Evolutionary conservation across 1,140 invertebrate species (phyloP).

Genomic region (Oncopeltus fasciatus): DNA sequence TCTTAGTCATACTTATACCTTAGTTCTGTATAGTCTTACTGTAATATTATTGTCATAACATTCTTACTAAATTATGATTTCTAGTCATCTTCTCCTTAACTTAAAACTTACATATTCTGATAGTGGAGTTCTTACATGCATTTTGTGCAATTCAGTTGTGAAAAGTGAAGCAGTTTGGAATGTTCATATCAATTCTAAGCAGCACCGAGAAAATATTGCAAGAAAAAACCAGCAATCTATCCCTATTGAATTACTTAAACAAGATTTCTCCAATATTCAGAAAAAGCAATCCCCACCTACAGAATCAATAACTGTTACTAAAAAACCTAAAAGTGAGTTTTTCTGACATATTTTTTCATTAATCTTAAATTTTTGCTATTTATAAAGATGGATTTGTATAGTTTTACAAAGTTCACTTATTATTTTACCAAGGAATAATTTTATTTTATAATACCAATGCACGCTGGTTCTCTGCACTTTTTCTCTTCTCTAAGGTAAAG

Average conservation of each 20-base stretch:
- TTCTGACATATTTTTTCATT: no score
- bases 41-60: slow-evolving; percentile 6
- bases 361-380: no score
- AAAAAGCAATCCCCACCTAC: neutral
- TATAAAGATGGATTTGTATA: no score
- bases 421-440: no score
- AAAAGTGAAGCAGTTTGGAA: slow-evolving; percentile 66
- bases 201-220: slow-evolving; percentile 61
- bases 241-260: neutral
- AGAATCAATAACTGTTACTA: neutral
- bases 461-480: no score
- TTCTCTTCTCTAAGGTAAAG: no score
- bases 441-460: no score
- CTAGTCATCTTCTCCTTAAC: slow-evolving; percentile 35
- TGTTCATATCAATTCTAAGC: slow-evolving; percentile 67
- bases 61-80: slow-evolving; percentile 21
- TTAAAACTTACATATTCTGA: slow-evolving; percentile 41
- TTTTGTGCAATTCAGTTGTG: slow-evolving; percentile 60
- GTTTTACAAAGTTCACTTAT: no score
- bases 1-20: neutral
- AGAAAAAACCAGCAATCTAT: slow-evolving; percentile 52
- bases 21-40: slow-evolving; percentile 7
- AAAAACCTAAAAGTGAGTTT: neutral
- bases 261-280: no score
- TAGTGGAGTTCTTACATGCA: slow-evolving; percentile 60